Conservation (phyloP, 2,113 vertebrate species). For the Seriola rivoliana region DNA sequence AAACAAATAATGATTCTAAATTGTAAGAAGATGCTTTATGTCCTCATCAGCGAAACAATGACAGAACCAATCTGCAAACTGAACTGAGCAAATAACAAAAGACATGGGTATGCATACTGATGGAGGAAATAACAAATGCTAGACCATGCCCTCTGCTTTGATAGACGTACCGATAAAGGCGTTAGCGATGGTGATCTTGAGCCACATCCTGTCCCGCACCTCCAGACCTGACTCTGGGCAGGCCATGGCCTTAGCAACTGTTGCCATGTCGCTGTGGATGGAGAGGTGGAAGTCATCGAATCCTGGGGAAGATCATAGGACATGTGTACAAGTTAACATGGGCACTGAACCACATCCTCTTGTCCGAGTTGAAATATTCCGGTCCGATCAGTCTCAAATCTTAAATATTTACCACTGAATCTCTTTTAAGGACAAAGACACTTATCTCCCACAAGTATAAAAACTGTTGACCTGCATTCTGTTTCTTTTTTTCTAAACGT, state of each 20-base stretch:
- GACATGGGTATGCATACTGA: neutral
- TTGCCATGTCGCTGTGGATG: conserved; percentile 98
- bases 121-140: conserved; percentile 18
- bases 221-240: conserved; percentile 97
- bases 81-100: conserved; percentile 2
- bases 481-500: neutral
- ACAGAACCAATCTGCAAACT: neutral
- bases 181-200: conserved; percentile 85
- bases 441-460: neutral
- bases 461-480: conserved; percentile 6
- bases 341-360: neutral
- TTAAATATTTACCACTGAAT: neutral
- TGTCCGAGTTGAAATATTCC: neutral
- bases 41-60: neutral
- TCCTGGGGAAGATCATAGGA: conserved; percentile 81
- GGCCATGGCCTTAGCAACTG: conserved; percentile 98
- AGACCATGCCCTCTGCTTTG: neutral
- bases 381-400: neutral
- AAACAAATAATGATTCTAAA: neutral
- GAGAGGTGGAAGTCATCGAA: conserved; percentile 99
- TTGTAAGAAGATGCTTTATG: neutral
- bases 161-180: conserved; percentile 82
- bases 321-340: neutral
- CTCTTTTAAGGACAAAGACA: neutral
- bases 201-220: conserved; percentile 94